Percentiles rank a stretch among this genome's conserved stretches.
phyloP scores from a whole-genome alignment of 2,113 vertebrate species.

The Psilopogon haemacephalus region DNA sequence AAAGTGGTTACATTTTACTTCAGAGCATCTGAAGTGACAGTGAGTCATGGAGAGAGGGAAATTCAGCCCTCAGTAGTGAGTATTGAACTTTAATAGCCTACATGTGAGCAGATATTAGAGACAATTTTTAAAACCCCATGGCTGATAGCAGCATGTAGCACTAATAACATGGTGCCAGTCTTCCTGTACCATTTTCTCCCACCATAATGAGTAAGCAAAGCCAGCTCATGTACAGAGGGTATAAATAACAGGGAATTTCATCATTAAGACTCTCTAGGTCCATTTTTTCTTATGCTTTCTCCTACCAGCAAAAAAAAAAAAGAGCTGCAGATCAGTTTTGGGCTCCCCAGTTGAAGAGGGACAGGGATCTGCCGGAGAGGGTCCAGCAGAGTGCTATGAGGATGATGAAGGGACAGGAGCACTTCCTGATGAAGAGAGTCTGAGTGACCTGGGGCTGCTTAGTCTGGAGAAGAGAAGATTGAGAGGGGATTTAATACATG shows the following conservation, averaged over 20 bases:
- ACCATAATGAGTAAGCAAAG: background rate
- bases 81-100: background rate
- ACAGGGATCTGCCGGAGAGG: too few species aligned
- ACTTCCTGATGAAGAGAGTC: too few species aligned
- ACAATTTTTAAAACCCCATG: rapidly evolving
- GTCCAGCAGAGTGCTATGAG: too few species aligned
- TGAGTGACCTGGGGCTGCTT: too few species aligned
- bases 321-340: too few species aligned
- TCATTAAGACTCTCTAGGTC: background rate
- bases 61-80: background rate
- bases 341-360: too few species aligned
- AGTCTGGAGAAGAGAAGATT: too few species aligned
- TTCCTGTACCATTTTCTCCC: background rate
- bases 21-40: background rate
- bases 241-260: background rate
- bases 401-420: too few species aligned
- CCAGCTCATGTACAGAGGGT: background rate
- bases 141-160: background rate
- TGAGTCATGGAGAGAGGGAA: background rate
- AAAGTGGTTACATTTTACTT: background rate
- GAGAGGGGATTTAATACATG: too few species aligned
- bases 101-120: background rate
- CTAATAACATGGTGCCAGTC: background rate
- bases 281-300: background rate
- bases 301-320: background rate